Evolutionary conservation across 1,140 invertebrate species (phyloP).

Genomic region (Drosophila rufa): DNA sequence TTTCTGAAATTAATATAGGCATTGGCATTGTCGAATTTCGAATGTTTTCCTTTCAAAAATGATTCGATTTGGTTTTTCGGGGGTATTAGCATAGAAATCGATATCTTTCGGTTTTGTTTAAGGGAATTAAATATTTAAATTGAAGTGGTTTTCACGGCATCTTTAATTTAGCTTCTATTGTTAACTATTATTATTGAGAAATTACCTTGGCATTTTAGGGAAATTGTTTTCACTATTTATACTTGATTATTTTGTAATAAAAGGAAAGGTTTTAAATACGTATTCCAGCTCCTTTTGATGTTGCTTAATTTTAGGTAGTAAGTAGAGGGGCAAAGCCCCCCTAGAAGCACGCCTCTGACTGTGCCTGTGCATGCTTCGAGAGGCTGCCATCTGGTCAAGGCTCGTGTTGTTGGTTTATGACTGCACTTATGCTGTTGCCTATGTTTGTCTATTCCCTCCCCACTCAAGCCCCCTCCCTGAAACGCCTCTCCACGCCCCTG

Average conservation of each 20-base stretch:
- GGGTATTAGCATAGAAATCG: slow-evolving; percentile 9
- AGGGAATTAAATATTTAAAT: neutral
- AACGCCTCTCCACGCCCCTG: neutral
- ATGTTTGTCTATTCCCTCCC: slow-evolving; percentile 16
- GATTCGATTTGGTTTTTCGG: neutral
- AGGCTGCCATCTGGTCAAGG: slow-evolving; percentile 38
- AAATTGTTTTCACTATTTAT: neutral
- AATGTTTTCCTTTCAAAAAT: neutral
- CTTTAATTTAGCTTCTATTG: neutral
- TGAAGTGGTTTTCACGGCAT: neutral
- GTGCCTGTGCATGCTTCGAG: slow-evolving; percentile 13
- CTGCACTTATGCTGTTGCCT: slow-evolving; percentile 56
- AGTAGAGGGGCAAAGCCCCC: neutral
- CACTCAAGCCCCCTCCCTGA: neutral
- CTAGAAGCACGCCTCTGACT: neutral
- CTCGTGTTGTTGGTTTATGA: slow-evolving; percentile 54
- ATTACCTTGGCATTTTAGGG: neutral
- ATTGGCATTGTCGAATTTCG: neutral
- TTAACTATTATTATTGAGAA: neutral
- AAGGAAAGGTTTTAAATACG: neutral
- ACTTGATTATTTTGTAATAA: neutral
- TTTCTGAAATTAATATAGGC: neutral
- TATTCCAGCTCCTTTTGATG: too few species aligned
- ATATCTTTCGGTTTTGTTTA: neutral
- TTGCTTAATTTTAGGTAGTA: too few species aligned